A percentile compares a stretch with the other conserved stretches of the same genome.
Evolutionary conservation across 2,113 vertebrate species (phyloP).

Genomic region (Ifrita kowaldi): DNA sequence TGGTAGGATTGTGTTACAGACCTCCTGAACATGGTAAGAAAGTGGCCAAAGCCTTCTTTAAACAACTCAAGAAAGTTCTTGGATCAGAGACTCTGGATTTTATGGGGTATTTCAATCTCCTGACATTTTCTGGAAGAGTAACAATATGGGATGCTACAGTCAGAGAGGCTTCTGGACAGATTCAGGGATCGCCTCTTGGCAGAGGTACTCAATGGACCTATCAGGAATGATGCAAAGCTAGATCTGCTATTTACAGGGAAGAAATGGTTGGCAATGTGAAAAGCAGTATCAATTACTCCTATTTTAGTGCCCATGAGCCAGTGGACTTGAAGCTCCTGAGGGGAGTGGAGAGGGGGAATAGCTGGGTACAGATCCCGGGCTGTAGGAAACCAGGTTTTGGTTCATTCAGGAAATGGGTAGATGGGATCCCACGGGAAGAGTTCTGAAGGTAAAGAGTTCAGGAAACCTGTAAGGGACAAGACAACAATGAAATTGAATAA

Average conservation of each 20-base stretch:
- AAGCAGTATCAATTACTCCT: neutral
- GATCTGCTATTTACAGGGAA: neutral
- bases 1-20: neutral
- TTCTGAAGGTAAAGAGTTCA: neutral
- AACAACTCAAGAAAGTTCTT: neutral
- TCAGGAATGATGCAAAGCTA: neutral
- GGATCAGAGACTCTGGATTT: neutral
- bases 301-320: neutral
- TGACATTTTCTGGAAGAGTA: neutral
- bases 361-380: fast-evolving
- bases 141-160: neutral
- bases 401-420: neutral
- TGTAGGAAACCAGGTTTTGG: neutral
- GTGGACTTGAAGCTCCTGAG: neutral
- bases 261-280: neutral
- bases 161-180: neutral
- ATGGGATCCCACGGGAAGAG: neutral
- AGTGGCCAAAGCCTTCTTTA: neutral
- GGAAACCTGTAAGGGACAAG: neutral
- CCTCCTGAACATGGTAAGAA: neutral
- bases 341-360: neutral
- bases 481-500: neutral
- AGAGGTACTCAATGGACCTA: neutral
- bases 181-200: neutral
- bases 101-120: neutral